A percentile compares a stretch with the other conserved stretches of the same genome.
These are phyloP conservation scores for Panzeria rudis DNA, from an alignment of 2,888 invertebrate genomes.

Conservation along the genomic window DNA sequence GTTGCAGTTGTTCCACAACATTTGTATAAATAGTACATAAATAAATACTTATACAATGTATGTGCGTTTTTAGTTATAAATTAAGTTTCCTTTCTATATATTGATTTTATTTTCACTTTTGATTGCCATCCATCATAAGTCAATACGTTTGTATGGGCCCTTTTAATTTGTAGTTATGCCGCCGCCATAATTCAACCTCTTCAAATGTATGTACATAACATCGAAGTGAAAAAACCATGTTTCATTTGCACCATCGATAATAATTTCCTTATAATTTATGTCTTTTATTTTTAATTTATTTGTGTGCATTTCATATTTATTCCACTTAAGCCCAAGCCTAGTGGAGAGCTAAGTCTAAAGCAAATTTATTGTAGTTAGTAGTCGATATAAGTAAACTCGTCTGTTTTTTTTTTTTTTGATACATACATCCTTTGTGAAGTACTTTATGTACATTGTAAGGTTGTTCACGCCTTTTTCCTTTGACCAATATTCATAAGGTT, in stretches of 20 bases:
- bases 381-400: not conserved
- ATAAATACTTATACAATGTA: not conserved
- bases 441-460: not conserved
- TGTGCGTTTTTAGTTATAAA: conserved; percentile 11
- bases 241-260: conserved; percentile 56
- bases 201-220: conserved; percentile 31
- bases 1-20: conserved; percentile 48
- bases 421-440: too few relatives aligned
- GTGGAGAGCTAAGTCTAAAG: not conserved
- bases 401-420: too few relatives aligned
- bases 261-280: conserved; percentile 62
- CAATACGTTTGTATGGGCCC: conserved; percentile 27
- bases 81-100: conserved; percentile 40
- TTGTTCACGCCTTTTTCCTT: not conserved
- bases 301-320: conserved; percentile 14
- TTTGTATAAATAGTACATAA: conserved; percentile 1
- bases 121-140: conserved; percentile 38
- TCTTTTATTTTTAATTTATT: conserved; percentile 29
- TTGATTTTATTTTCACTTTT: conserved; percentile 25
- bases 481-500: too few relatives aligned
- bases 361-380: not conserved
- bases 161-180: conserved; percentile 59
- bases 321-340: not conserved
- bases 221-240: conserved; percentile 32
- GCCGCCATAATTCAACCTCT: conserved; percentile 66